These are phyloP conservation scores for Ophioninae sp. DNA, from an alignment of 2,888 invertebrate genomes.

Conservation along the genomic window DNA sequence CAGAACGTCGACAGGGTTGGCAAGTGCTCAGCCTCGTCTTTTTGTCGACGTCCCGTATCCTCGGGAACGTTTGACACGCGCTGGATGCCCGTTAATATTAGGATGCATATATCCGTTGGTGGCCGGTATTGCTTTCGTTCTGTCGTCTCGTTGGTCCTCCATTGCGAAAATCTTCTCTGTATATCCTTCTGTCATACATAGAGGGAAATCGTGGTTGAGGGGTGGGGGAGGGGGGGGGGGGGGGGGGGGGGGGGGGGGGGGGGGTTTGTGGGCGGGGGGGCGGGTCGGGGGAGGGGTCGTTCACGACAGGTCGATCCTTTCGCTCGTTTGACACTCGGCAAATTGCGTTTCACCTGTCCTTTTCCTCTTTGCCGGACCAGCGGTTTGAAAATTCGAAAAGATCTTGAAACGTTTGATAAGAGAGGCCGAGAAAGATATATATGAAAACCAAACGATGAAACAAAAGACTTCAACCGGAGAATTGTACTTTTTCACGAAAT, in stretches of 20 bases:
- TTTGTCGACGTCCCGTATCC: slow-evolving; percentile 35
- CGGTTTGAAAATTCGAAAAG: slow-evolving; percentile 43
- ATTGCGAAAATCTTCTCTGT: slow-evolving; percentile 30
- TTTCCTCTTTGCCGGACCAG: background rate
- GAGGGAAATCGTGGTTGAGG: background rate
- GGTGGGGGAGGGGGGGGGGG: no score
- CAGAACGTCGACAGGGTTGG: slow-evolving; percentile 35
- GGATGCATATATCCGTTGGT: slow-evolving; percentile 14
- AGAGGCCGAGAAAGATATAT: slow-evolving; percentile 1
- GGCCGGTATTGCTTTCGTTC: slow-evolving; percentile 28
- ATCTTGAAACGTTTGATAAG: background rate
- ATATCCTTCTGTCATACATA: slow-evolving; percentile 1
- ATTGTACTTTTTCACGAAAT: background rate
- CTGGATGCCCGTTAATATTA: slow-evolving; percentile 18
- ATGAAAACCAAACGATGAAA: background rate
- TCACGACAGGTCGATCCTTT: slow-evolving; percentile 8
- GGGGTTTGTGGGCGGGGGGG: no score
- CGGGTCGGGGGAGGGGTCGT: no score
- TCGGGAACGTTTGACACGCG: slow-evolving; percentile 31
- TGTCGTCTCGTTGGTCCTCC: slow-evolving; percentile 22
- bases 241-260: no score
- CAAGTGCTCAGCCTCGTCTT: slow-evolving; percentile 38
- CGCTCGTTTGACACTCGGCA: slow-evolving; percentile 52
- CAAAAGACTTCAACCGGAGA: background rate
- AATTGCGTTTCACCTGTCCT: slow-evolving; percentile 53